Evolutionary conservation across 2,888 invertebrate genomes (phyloP).

Genomic region (Nineta flava): DNA sequence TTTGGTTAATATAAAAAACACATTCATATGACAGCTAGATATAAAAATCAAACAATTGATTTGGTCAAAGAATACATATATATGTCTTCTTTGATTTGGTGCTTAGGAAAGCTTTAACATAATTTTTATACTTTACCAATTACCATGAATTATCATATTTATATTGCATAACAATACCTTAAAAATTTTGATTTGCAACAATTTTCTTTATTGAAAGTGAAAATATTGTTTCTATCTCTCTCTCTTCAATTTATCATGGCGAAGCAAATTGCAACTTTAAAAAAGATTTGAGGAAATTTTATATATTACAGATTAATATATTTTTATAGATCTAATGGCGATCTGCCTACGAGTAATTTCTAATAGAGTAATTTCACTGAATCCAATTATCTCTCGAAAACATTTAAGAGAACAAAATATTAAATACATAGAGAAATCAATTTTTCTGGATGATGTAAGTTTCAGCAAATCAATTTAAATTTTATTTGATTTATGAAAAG

Average conservation of each 20-base stretch:
- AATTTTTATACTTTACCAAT: no score
- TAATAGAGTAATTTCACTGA: slow-evolving; percentile 1
- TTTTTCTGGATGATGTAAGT: slow-evolving; percentile 2
- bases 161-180: no score
- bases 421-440: background rate
- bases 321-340: slow-evolving; percentile 2
- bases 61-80: no score
- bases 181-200: no score
- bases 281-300: slow-evolving; percentile 7
- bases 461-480: background rate
- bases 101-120: no score
- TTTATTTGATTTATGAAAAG: background rate
- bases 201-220: no score
- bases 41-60: no score
- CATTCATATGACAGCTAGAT: no score
- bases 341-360: slow-evolving; percentile 4
- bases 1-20: no score
- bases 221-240: background rate
- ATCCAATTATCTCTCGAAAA: slow-evolving; percentile 4
- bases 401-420: slow-evolving; percentile 2
- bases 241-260: background rate
- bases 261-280: background rate
- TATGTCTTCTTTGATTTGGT: no score
- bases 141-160: no score
- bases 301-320: background rate